Base-by-base conservation (phyloP, 2,797 vertebrate species). In the Parauchenoglanis ngamensis region DNA sequence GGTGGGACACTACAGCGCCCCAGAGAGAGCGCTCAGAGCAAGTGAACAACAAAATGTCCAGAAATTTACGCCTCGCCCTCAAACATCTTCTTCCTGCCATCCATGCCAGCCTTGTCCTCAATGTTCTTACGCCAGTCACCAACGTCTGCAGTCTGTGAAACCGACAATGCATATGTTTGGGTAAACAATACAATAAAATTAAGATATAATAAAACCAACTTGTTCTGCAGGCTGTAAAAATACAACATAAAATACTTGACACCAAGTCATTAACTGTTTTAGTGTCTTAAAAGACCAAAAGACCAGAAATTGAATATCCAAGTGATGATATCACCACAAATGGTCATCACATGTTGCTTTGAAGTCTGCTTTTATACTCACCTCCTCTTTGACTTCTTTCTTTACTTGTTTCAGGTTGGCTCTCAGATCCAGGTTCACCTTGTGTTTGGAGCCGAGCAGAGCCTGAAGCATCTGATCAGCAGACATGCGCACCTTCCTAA, bases 111-210 rank as follows among this genome's bases (percentile, higher is more conserved):
- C 94, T 97, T 97, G 93, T 97, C 97, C 90, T 97, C 97, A n/a
- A 97, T 95, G 92, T 97, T 97, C 95, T 97, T 97, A 92, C 97
- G 95, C 97, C 97, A 97, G 94, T 97, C 97, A 1, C 97, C 97
- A 0, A 97, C 96, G 0, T 92, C 92, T 87, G 84, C 0, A 31
- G 4, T 0, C 90, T 91, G 81, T 8, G 17, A 57, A 84, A 59
- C 6, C 59, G 11, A 85, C 5, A 86, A 73, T 4, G 31, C 5
- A 49, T 72, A 46, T 56, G n/a, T 21, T 59, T 81, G 35, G n/a
- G 17, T 70, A 1, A 65, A 67, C 1, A 52, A 31, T 25, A 28
- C 4, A 1, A 52, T 67, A 2, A 52, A 67, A 54, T 46, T 17
- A 56, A 35, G 0, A 31, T 52, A 52, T 19, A 31, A 23, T 79